Conservation (phyloP, 1,140 invertebrate species). For the Palaemon carinicauda region DNA sequence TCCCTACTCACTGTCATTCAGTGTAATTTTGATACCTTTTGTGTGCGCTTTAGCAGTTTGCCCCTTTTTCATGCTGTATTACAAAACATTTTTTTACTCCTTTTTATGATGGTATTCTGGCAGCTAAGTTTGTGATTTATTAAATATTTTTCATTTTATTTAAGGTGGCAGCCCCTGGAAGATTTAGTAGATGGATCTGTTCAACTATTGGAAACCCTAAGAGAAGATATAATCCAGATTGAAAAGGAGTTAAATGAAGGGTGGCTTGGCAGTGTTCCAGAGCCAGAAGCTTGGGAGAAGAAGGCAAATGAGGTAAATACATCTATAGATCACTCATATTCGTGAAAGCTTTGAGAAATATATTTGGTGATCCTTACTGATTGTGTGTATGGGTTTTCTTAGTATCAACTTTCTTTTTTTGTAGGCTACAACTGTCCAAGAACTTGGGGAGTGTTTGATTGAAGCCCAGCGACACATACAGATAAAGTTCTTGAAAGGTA, state of each 20-base stretch:
- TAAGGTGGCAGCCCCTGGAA: slow-evolving; percentile 18
- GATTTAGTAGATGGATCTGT: slow-evolving; percentile 38
- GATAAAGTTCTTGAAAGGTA: slow-evolving; percentile 56
- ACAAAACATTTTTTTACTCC: no score
- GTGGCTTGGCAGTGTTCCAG: slow-evolving; percentile 64
- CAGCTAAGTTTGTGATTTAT: no score
- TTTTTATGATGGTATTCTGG: no score
- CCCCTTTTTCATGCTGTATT: no score
- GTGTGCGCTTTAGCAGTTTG: no score
- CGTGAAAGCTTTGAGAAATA: no score
- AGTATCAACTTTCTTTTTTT: slow-evolving; percentile 62
- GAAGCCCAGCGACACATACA: slow-evolving; percentile 60
- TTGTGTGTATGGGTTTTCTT: background rate
- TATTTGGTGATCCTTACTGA: no score
- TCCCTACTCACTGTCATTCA: no score
- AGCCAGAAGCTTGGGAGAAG: slow-evolving; percentile 63
- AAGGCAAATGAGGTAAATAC: slow-evolving; percentile 61
- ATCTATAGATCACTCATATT: background rate
- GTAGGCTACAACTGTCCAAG: slow-evolving; percentile 51
- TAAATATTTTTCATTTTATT: background rate
- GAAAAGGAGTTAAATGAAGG: slow-evolving; percentile 63
- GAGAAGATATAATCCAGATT: slow-evolving; percentile 60
- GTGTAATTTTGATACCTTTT: no score
- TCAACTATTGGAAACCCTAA: slow-evolving; percentile 31
- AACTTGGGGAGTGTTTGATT: slow-evolving; percentile 43